Evolutionary conservation across 2,113 vertebrate genomes (phyloP), one percentile per base, ranked within the genome.

Genomic region (Tauraco erythrolophus): DNA sequence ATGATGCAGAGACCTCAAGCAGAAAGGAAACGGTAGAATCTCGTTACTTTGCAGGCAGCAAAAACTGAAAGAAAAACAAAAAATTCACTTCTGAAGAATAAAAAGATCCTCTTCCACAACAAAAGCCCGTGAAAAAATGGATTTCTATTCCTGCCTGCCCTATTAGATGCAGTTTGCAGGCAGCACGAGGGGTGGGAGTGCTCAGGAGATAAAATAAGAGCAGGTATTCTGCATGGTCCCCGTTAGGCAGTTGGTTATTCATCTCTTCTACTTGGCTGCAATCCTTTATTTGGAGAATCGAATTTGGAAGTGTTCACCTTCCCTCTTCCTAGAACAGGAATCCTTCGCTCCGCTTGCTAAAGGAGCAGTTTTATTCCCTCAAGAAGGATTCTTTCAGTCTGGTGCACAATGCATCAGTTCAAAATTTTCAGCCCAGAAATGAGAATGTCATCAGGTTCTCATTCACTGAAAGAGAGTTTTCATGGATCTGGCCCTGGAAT

Each of bases 381-480:
- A 95, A 97, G 94, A 97, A 96, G 84, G 92, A 94, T 96, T 86
- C 80, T 94, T 95, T 96, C 96, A 95, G 86, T 48, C 97, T 79
- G 94, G 89, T 89, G 87, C 86, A 95, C 94, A 95, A 92, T 92
- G 71, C 76, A 95, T 60, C 88, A 25, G 87, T 97, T 98, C 90
- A 96, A 79, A 92, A 92, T 94, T 95, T 97, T 83, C 75, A 96
- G 75, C 65, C 92, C 92, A 95, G 96, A 96, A 98, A 96, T 94
- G 78, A 94, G 84, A 97, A 95, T 96, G 95, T 97, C 97, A 97
- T 97, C 96, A 97, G 88, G 95, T 96, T 97, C 91, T 91, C 91
- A 84, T 80, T 78, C 86, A 83, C 75, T 96, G 97, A 97, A 96
- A 98, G 97, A 94, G 86, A 96, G 95, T 97, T 93, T 98, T 97